phyloP scores from a whole-genome alignment of 2,797 vertebrate genomes.

The Catharus ustulatus region DNA sequence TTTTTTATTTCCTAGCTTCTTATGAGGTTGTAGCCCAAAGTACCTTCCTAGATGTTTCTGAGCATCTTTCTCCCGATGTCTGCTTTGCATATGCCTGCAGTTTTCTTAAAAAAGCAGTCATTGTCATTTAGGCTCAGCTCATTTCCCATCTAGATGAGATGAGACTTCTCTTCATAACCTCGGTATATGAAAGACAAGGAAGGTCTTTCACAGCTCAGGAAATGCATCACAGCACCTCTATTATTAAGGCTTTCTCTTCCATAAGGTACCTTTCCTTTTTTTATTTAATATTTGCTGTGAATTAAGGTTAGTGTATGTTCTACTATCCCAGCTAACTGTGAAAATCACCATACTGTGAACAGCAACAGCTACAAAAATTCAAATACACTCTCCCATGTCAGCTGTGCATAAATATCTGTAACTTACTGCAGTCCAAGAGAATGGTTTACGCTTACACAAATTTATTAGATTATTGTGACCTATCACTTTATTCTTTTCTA shows the following conservation, averaged over 20 bases:
- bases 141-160: background rate
- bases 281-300: background rate
- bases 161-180: background rate
- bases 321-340: background rate
- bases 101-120: background rate
- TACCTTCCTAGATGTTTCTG: background rate
- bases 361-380: background rate
- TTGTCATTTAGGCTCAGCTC: background rate
- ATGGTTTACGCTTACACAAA: background rate
- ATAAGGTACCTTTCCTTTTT: background rate
- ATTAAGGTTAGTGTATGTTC: background rate
- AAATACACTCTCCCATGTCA: accelerated
- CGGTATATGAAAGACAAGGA: background rate
- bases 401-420: background rate
- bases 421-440: background rate
- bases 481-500: background rate
- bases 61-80: background rate
- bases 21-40: background rate
- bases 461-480: background rate
- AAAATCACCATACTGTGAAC: background rate
- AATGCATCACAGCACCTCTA: background rate
- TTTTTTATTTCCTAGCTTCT: background rate
- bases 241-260: background rate
- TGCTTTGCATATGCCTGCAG: background rate
- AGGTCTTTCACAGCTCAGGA: background rate